Conservation (phyloP, 2,888 invertebrate genomes). For the Lasioglossum figueresi region DNA sequence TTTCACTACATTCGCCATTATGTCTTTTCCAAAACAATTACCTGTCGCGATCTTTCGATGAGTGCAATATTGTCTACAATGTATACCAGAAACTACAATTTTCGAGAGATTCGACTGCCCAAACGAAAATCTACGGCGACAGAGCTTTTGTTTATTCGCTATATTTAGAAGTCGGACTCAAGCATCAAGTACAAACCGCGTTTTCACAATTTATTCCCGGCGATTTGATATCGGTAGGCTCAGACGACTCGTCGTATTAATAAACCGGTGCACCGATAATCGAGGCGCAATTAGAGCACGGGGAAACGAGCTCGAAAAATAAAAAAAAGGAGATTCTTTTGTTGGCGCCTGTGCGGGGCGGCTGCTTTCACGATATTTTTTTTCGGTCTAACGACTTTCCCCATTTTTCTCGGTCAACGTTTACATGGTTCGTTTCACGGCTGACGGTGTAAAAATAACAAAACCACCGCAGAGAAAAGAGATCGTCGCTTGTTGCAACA, state of each 20-base stretch:
- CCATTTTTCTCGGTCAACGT: conserved; percentile 44
- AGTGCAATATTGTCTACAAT: not conserved
- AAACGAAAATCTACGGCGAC: not conserved
- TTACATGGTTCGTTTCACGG: conserved; percentile 52
- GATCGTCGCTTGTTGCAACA: not conserved
- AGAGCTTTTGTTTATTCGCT: not conserved
- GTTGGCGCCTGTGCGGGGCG: not conserved
- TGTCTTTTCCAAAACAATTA: conserved; percentile 4
- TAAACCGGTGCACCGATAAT: conserved; percentile 31
- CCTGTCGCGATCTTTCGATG: not conserved
- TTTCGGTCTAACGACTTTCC: conserved; percentile 56
- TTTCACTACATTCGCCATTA: not conserved
- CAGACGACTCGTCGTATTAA: conserved; percentile 39
- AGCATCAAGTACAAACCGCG: not conserved
- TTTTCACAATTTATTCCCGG: not conserved
- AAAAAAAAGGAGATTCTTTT: conserved; percentile 11
- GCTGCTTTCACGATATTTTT: conserved; percentile 33
- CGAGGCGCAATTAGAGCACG: conserved; percentile 26
- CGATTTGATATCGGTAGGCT: conserved; percentile 21
- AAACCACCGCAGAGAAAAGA: not conserved
- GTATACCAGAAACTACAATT: not conserved
- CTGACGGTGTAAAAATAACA: conserved; percentile 40
- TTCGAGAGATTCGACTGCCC: not conserved
- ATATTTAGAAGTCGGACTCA: not conserved
- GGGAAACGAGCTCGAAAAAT: conserved; percentile 1